Base-by-base conservation (phyloP, 2,888 invertebrate genomes). In the Ophion slaviceki region DNA sequence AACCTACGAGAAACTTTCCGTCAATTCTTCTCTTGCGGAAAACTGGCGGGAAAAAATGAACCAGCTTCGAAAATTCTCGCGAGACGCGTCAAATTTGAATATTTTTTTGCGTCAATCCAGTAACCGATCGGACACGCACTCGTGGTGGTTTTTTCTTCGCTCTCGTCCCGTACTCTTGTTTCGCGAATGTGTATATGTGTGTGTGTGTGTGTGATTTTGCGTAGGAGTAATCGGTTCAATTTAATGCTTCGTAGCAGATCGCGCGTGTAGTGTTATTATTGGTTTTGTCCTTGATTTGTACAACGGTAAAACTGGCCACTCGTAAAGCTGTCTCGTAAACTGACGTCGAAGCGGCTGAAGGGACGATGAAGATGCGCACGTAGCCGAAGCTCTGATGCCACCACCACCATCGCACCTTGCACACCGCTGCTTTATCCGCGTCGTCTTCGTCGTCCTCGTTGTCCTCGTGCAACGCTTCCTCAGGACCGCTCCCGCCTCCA, bases 201-300 rank as follows among this genome's bases (percentile, higher is more conserved):
- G 17, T 40, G 70, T 68, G 7, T 53, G 70, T 36, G 24, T 83
- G 70, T 36, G 24, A 79, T 1, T 67, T 7, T 36, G 24, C 36
- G 64, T 14, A 7, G 47, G 28, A 72, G 32, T 45, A 45, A 7
- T 53, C 2, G 59, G 66, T 47, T 57, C 10, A 62, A 61, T 71
- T 85, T 45, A 82, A 45, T 64, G 53, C 66, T 75, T 64, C 71
- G 66, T 36, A 76, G 79, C 45, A 62, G 62, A 62, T 57, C 70
- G 71, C 86, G 57, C 57, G 53, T 68, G 32, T 45, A 62, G 45
- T 28, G 20, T 68, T 84, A 59, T 80, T 80, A 89, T 89, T 92
- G 92, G 87, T 93, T 92, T 93, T 92, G 93, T 93, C 93, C 93
- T 92, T 91, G 92, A 93, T 88, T 92, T 93, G 88, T 91, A 92